Conservation (phyloP, 1,140 invertebrate genomes). For the Pomacea maculata region DNA sequence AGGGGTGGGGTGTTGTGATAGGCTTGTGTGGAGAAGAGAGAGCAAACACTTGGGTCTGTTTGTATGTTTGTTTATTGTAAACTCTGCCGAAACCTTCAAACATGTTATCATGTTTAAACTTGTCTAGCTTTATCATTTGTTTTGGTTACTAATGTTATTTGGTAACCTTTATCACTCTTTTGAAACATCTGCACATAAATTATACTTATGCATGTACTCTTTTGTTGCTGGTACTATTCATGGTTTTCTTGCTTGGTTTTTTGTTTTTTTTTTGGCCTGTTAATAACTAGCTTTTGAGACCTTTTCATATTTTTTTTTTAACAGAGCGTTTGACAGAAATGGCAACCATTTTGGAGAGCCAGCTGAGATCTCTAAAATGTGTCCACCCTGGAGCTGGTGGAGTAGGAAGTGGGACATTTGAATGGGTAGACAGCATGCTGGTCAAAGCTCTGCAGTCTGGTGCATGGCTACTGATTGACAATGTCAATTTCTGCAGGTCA, state of each 20-base stretch:
- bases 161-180: too few species aligned
- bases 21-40: too few species aligned
- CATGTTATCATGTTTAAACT: too few species aligned
- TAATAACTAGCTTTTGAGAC: not conserved
- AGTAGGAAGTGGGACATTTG: constrained; percentile 83
- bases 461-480: constrained; percentile 92
- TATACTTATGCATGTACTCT: too few species aligned
- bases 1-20: not conserved
- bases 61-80: too few species aligned
- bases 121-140: too few species aligned
- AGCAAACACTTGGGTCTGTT: too few species aligned
- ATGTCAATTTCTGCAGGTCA: constrained; percentile 92
- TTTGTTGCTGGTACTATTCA: too few species aligned
- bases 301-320: not conserved
- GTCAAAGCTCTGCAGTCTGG: constrained; percentile 88
- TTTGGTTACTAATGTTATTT: too few species aligned
- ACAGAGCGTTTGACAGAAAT: constrained; percentile 25
- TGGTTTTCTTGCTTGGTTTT: too few species aligned
- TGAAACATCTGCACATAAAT: too few species aligned
- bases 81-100: too few species aligned
- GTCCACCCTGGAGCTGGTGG: constrained; percentile 64
- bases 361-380: constrained; percentile 58
- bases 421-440: constrained; percentile 96
- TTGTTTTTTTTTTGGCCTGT: not conserved
- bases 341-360: constrained; percentile 27